Base-by-base conservation (phyloP, 2,797 vertebrate species). In the Arrhamphus sclerolepis region DNA sequence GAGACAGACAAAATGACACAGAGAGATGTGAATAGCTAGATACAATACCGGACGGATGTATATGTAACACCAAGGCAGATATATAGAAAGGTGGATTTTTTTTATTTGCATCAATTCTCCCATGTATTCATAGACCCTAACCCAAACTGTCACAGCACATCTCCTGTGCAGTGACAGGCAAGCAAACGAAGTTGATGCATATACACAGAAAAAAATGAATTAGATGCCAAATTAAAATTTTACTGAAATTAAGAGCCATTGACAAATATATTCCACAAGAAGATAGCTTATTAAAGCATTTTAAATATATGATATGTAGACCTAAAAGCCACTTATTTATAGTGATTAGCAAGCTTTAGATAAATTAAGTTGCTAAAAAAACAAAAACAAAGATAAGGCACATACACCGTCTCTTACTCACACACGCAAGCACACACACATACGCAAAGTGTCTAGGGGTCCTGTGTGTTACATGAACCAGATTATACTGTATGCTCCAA, bases 401-500 rank as follows among this genome's bases (percentile, higher is more conserved):
- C 4, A 47, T 19, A 19, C 39, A 4, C 52, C 19, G 24, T 13
- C 24, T 26, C 24, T 26, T 2, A 26, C 24, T 26, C 20, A 50
- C 47, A 52, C 21, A 51, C 46, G 56, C 51, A 46, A 40, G 19
- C 22, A 41, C 55, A 46, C 52, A 63, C 46, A 52, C 26, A 41
- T 22, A 49, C 44, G 28, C 64, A 63, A 56, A 58, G 46, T 81
- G 79, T 80, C 70, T 69, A 59, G 72, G 73, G 78, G 76, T 82
- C 29, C 66, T 76, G 79, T 83, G 81, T 82, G 84, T 85, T 85
- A 72, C 63, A 77, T 82, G 87, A 82, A 78, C 73, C 81, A 89
- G 87, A 87, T 91, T 90, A 91, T 75, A 59, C 82, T 81, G 83
- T 77, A 66, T 82, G 77, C 79, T 85, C 80, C 86, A 91, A 90